A percentile compares a stretch with the other conserved stretches of the same genome.
Conservation (phyloP, 35 echinoderm and acorn worm genomes). For the Apostichopus californicus region DNA sequence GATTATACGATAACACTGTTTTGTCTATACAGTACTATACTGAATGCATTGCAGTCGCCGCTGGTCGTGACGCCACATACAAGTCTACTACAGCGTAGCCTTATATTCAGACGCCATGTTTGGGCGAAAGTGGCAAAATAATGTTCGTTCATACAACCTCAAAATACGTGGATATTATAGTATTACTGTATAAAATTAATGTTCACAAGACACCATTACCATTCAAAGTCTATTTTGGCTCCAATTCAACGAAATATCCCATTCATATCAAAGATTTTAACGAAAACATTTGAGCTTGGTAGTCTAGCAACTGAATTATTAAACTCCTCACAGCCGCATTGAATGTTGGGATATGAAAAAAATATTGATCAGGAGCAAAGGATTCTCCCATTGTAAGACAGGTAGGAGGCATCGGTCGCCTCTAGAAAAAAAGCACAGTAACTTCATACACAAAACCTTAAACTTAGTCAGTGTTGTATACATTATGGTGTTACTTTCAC, state of each 20-base stretch:
- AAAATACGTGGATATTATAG: neutral
- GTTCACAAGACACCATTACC: neutral
- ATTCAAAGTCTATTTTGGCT: neutral
- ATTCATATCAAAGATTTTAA: neutral
- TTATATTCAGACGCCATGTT: slow-evolving; percentile 43
- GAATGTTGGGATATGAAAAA: slow-evolving; percentile 6
- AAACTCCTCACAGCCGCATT: slow-evolving; percentile 32
- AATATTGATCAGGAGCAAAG: neutral
- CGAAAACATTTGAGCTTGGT: slow-evolving; percentile 7
- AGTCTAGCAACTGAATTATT: slow-evolving; percentile 14
- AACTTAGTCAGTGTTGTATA: too few species aligned
- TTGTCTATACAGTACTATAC: too few species aligned
- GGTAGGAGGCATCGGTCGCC: neutral
- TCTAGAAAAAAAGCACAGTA: too few species aligned
- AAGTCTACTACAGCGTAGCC: slow-evolving; percentile 25
- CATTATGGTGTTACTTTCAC: too few species aligned
- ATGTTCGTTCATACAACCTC: neutral
- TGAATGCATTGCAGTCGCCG: too few species aligned
- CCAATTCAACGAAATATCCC: neutral
- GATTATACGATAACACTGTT: too few species aligned
- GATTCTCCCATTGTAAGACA: neutral
- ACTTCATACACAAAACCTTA: too few species aligned
- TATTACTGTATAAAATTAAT: neutral
- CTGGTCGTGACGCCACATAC: slow-evolving; percentile 18
- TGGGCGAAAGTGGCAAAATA: neutral